phyloP scores from a whole-genome alignment of 2,888 invertebrate species.

The Anodontia alba region DNA sequence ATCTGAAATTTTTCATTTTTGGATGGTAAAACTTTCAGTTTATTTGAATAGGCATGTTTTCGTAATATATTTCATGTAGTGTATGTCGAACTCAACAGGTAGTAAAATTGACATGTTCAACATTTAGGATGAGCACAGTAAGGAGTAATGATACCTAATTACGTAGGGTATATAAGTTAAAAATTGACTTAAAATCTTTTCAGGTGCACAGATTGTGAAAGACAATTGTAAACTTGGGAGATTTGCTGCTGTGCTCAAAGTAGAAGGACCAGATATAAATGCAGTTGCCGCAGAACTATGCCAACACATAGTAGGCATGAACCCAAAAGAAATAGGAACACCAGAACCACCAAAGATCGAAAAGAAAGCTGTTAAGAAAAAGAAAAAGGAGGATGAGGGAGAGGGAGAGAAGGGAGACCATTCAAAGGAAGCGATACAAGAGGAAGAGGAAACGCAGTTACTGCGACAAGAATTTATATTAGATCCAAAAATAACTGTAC shows the following conservation, averaged over 20 bases:
- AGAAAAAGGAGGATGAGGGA: slow-evolving; percentile 47
- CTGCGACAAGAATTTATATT: slow-evolving; percentile 95
- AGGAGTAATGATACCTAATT: no score
- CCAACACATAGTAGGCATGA: slow-evolving; percentile 93
- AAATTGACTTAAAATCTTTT: no score
- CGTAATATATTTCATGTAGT: no score
- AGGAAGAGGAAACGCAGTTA: slow-evolving; percentile 89
- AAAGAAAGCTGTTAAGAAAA: slow-evolving; percentile 87
- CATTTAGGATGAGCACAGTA: no score
- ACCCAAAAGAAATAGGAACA: slow-evolving; percentile 79
- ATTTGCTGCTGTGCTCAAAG: slow-evolving; percentile 90
- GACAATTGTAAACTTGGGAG: slow-evolving; percentile 87
- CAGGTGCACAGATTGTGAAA: slow-evolving; percentile 57
- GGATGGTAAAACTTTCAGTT: no score
- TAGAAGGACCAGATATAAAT: slow-evolving; percentile 37
- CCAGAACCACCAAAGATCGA: slow-evolving; percentile 39
- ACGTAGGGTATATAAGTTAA: no score
- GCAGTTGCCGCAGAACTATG: slow-evolving; percentile 89
- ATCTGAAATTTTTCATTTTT: no score
- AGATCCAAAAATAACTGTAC: slow-evolving; percentile 91
- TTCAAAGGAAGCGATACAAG: slow-evolving; percentile 20
- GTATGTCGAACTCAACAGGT: no score
- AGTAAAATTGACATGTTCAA: no score
- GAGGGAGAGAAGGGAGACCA: slow-evolving; percentile 24
- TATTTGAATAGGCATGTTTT: no score